Evolutionary conservation across 2,888 invertebrate species (phyloP).

Genomic region (Kuschelorhynchus macadamiae): DNA sequence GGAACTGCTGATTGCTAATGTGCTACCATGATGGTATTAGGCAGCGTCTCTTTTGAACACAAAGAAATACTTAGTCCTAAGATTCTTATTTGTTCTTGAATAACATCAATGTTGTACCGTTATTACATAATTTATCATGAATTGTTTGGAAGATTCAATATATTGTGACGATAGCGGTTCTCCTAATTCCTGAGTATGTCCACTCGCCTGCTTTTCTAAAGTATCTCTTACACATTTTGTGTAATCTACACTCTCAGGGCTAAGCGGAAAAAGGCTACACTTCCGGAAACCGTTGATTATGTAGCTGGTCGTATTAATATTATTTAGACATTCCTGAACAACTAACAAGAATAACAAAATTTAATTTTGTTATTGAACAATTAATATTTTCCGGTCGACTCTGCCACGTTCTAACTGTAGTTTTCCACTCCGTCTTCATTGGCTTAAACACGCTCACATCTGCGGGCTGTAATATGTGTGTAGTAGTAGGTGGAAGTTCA

Average conservation of each 20-base stretch:
- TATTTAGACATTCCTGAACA: constrained; percentile 42
- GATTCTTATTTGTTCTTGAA: no score
- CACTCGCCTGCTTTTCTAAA: background rate
- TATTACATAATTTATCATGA: no score
- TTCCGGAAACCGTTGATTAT: constrained; percentile 39
- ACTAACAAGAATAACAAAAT: constrained; percentile 53
- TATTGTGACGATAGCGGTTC: no score
- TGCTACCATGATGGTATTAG: no score
- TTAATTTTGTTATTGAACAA: constrained; percentile 51
- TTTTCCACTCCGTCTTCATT: constrained; percentile 55
- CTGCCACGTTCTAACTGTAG: constrained; percentile 48
- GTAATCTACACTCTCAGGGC: constrained; percentile 39
- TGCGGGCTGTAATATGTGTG: constrained; percentile 54
- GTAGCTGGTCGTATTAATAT: constrained; percentile 17
- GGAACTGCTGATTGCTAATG: no score
- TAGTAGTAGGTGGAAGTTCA: constrained; percentile 44
- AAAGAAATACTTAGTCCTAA: no score
- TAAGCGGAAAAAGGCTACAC: constrained; percentile 37
- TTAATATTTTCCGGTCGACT: constrained; percentile 47
- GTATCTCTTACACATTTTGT: constrained; percentile 12
- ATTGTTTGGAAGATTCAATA: no score
- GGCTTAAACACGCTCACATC: constrained; percentile 56
- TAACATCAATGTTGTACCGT: no score
- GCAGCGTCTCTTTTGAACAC: no score
- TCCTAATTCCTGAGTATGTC: no score